Evolutionary conservation across 1,140 invertebrate species (phyloP).

Genomic region (Apis dorsata): DNA sequence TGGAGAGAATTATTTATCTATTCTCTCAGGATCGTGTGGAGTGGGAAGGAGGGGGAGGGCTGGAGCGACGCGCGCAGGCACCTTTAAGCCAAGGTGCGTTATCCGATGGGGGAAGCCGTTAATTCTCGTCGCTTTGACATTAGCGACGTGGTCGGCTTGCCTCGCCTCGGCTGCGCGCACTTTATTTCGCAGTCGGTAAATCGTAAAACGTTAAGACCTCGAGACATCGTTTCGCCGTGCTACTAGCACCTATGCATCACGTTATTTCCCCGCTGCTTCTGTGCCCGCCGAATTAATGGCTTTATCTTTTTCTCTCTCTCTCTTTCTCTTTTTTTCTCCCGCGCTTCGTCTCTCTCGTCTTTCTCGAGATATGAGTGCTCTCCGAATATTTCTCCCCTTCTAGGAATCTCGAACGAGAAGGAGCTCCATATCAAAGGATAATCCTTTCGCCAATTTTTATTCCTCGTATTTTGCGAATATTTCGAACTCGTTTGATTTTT

Average conservation of each 20-base stretch:
- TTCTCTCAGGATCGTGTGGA: neutral
- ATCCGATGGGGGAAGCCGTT: slow-evolving; percentile 41
- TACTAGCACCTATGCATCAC: slow-evolving; percentile 43
- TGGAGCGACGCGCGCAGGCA: slow-evolving; percentile 9
- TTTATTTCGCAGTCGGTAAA: slow-evolving; percentile 60
- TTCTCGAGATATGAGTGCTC: no score
- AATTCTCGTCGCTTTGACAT: slow-evolving; percentile 61
- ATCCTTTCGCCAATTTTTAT: no score
- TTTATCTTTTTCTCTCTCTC: slow-evolving; percentile 29
- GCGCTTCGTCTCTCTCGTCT: no score
- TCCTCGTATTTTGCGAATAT: no score
- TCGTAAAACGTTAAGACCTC: slow-evolving; percentile 53
- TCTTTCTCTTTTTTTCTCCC: no score
- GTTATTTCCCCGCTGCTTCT: slow-evolving; percentile 24
- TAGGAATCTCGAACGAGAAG: no score
- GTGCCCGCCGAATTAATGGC: slow-evolving; percentile 52
- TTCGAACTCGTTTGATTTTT: no score
- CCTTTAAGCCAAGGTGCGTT: slow-evolving; percentile 17
- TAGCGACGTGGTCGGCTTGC: slow-evolving; percentile 46
- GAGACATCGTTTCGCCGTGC: slow-evolving; percentile 29
- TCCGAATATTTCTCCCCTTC: no score
- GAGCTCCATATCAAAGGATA: no score
- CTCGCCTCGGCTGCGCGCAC: slow-evolving; percentile 17
- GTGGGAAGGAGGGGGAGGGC: neutral
- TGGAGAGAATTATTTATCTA: neutral